Evolutionary conservation across 2,113 vertebrate genomes (phyloP).

Genomic region (Aythya baeri): DNA sequence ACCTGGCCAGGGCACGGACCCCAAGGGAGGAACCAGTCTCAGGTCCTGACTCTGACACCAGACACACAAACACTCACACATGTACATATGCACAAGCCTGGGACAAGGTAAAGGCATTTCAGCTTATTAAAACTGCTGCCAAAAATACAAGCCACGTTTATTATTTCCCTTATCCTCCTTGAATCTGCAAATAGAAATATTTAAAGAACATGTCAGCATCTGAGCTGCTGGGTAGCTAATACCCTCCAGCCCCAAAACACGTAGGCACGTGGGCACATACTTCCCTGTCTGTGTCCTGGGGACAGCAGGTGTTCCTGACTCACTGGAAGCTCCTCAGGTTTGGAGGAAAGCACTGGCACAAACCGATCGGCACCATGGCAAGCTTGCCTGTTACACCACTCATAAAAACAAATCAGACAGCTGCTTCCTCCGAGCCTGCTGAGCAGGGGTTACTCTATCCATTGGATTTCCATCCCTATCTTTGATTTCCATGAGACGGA

Average conservation of each 20-base stretch:
- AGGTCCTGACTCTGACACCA: neutral
- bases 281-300: neutral
- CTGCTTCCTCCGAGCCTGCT: neutral
- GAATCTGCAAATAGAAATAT: neutral
- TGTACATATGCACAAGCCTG: neutral
- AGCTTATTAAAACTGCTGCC: neutral
- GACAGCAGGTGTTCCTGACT: neutral
- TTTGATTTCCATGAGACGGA: conserved; percentile 9
- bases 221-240: neutral
- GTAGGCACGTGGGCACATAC: neutral
- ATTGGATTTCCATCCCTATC: conserved; percentile 17
- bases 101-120: neutral
- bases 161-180: neutral
- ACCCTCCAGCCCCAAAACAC: neutral
- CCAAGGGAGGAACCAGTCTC: neutral
- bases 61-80: neutral
- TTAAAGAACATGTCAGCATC: neutral
- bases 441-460: neutral
- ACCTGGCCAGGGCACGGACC: neutral
- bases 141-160: neutral
- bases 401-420: neutral
- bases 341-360: neutral
- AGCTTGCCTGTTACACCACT: neutral
- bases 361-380: accelerated
- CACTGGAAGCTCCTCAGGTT: accelerated